Evolutionary conservation across 2,888 invertebrate genomes (phyloP), one percentile per base, ranked within the genome.

Genomic region (Caenorhabditis becei): DNA sequence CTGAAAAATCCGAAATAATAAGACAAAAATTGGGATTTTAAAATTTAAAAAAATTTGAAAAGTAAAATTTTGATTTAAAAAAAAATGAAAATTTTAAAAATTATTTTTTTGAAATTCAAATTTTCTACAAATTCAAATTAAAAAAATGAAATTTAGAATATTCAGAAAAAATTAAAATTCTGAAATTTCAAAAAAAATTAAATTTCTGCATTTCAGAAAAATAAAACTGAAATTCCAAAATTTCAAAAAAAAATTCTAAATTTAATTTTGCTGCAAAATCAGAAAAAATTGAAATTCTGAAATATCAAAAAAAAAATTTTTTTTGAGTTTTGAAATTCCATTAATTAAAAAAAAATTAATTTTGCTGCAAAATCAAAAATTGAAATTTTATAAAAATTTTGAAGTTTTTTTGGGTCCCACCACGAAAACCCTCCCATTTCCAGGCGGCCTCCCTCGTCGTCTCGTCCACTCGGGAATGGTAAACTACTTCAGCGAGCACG

Each of bases 381-480:
- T 32, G 5, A 32, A 32, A 7, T 10, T 4, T 10, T 10, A 10
- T 7, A 32, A 32, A 32, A 4, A 7, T 10, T 7, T 7, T 7
- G 10, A 32, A 32, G 10, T 7, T 32, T 7, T 32, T 7, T 32
- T 32, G 32, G 32, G 32, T 4, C 32, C 32, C 32, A 32, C 32
- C 10, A 32, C 32, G 10, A 32, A 58, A 24, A 20, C 2, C 16
- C n/a, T 18, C 3, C n/a, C n/a, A 47, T 49, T 61, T 53, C 79
- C 59, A 71, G 85, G 85, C 16, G 85, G 83, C 18, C 65, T 85
- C 14, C 85, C 85, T 1, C 77, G 75, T 20, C 70, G 85, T 35
- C 79, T 85, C 1, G 79, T 85, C 5, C 74, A 83, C n/a, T 78
- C 80, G 0, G 82, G 82, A 26, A 85, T 85, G 83, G 53, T 80